These are phyloP conservation scores for Serripes groenlandicus DNA, from an alignment of 2,888 invertebrate species.

Conservation along the genomic window DNA sequence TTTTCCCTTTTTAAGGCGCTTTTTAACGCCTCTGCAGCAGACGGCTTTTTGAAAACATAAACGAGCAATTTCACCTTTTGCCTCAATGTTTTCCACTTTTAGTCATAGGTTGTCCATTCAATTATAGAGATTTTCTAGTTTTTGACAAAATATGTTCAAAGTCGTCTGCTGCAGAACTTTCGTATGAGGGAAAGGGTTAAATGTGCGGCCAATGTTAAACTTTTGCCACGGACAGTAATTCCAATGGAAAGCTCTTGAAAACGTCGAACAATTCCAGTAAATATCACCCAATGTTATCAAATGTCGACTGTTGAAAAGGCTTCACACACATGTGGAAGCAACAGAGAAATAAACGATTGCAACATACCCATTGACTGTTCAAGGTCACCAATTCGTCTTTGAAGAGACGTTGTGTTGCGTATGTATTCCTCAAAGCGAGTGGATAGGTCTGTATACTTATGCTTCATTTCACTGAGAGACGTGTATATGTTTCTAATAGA, in stretches of 20 bases:
- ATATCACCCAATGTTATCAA: neutral
- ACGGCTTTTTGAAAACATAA: too few relatives aligned
- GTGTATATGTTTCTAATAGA: neutral
- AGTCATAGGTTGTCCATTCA: too few relatives aligned
- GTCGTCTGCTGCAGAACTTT: too few relatives aligned
- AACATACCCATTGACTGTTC: neutral
- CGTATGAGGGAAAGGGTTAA: too few relatives aligned
- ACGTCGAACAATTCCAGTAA: neutral
- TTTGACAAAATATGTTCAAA: too few relatives aligned
- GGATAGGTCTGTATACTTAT: neutral
- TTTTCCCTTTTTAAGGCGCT: too few relatives aligned
- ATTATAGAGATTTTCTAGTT: too few relatives aligned
- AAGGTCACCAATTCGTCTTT: neutral
- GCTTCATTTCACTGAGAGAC: neutral
- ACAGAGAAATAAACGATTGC: neutral
- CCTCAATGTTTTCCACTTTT: slow-evolving; percentile 2
- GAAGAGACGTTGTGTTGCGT: neutral
- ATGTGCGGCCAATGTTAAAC: too few relatives aligned
- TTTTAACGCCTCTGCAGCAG: too few relatives aligned
- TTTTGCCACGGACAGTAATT: neutral
- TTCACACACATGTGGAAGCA: neutral
- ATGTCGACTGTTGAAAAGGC: neutral
- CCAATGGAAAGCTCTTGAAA: neutral
- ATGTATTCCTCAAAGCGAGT: neutral
- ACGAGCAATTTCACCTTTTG: neutral